These are phyloP conservation scores for Brenthis ino DNA, from an alignment of 2,888 invertebrate genomes.

Conservation along the genomic window DNA sequence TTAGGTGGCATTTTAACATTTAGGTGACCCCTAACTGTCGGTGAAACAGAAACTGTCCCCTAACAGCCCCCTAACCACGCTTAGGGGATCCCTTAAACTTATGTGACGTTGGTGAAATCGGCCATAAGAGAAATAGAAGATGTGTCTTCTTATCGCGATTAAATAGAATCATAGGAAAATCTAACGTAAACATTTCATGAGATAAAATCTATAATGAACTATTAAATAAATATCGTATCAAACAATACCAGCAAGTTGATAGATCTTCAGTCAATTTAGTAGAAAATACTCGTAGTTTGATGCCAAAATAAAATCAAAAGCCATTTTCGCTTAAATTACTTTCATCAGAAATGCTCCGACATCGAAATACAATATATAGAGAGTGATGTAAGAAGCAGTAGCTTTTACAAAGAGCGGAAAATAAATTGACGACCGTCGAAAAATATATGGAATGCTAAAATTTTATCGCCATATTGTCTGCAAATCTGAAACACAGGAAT, in stretches of 20 bases:
- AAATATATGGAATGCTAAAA: conserved; percentile 29
- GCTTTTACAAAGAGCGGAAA: conserved; percentile 35
- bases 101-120: too few relatives aligned
- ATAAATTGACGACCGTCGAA: conserved; percentile 33
- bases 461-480: conserved; percentile 42
- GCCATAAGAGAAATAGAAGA: too few relatives aligned
- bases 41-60: too few relatives aligned
- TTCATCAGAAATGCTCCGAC: conserved; percentile 54
- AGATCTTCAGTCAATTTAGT: conserved; percentile 12
- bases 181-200: too few relatives aligned
- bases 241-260: not conserved
- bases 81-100: too few relatives aligned
- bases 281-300: not conserved
- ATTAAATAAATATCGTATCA: not conserved
- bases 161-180: too few relatives aligned
- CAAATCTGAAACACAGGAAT: conserved; percentile 74
- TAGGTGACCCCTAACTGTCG: too few relatives aligned
- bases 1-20: too few relatives aligned
- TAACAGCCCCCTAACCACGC: too few relatives aligned
- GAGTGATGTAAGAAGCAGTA: conserved; percentile 41
- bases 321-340: conserved; percentile 20
- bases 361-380: conserved; percentile 47
- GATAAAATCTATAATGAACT: too few relatives aligned
- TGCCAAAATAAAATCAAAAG: conserved; percentile 8
- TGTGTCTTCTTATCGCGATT: too few relatives aligned